Percentiles rank a stretch among this genome's conserved stretches.
Conservation (phyloP, 1,140 invertebrate genomes). For the Cataglyphis hispanica region DNA sequence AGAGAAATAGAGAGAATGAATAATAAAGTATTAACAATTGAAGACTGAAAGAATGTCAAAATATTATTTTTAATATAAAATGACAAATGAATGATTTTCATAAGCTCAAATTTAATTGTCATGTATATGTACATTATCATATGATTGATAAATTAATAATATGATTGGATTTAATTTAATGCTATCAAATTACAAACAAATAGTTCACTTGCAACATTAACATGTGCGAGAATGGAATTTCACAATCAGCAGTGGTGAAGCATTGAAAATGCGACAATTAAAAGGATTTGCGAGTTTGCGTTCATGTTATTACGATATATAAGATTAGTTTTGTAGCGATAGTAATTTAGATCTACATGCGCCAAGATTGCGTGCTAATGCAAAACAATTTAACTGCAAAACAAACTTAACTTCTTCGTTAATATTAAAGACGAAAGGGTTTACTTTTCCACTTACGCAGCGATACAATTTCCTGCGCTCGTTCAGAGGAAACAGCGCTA, state of each 20-base stretch:
- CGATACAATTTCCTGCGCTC: constrained; percentile 23
- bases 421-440: constrained; percentile 48
- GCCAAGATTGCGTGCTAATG: constrained; percentile 40
- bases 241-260: not conserved
- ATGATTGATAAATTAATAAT: too few species aligned
- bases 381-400: constrained; percentile 59
- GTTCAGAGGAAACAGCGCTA: constrained; percentile 10
- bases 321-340: constrained; percentile 28
- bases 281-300: constrained; percentile 14
- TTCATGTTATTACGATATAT: constrained; percentile 17
- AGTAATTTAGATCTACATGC: constrained; percentile 43
- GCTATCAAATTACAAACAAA: too few species aligned
- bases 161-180: too few species aligned
- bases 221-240: constrained; percentile 11
- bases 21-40: too few species aligned
- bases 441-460: constrained; percentile 45
- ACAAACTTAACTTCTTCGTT: constrained; percentile 52
- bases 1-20: too few species aligned
- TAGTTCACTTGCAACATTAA: constrained; percentile 5
- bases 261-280: constrained; percentile 19
- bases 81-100: too few species aligned
- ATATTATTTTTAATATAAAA: too few species aligned
- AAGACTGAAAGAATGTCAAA: too few species aligned
- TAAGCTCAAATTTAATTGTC: too few species aligned
- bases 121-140: too few species aligned